Evolutionary conservation across 2,797 vertebrate genomes (phyloP).

Genomic region (Octomys mimax): DNA sequence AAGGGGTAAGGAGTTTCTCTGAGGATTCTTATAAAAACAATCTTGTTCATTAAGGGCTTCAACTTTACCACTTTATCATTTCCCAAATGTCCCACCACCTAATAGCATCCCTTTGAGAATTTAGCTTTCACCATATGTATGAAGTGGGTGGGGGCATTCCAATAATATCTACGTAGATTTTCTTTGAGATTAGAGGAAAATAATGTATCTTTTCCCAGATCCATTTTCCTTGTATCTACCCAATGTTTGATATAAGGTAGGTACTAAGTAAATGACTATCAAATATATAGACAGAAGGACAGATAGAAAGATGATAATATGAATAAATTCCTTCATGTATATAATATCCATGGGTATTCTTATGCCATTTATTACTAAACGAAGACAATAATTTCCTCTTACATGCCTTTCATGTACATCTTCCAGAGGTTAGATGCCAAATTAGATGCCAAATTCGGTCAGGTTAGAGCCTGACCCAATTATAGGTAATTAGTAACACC

Average conservation of each 20-base stretch:
- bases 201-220: background rate
- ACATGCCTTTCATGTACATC: background rate
- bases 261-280: background rate
- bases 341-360: background rate
- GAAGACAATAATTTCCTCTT: background rate
- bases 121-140: background rate
- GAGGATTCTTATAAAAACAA: background rate
- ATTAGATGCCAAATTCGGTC: background rate
- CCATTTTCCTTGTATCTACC: background rate
- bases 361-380: background rate
- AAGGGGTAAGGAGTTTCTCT: background rate
- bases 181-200: slow-evolving; percentile 32
- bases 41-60: background rate
- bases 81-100: background rate
- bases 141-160: background rate
- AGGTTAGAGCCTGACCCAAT: background rate
- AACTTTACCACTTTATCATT: background rate
- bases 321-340: background rate
- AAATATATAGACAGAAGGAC: background rate
- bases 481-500: background rate
- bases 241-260: background rate
- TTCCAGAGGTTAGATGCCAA: background rate
- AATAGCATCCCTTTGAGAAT: background rate
- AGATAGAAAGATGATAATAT: background rate
- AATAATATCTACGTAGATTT: background rate